Evolutionary conservation across 2,797 vertebrate genomes (phyloP), one percentile per base, ranked within the genome.

Genomic region (Myotis daubentonii): DNA sequence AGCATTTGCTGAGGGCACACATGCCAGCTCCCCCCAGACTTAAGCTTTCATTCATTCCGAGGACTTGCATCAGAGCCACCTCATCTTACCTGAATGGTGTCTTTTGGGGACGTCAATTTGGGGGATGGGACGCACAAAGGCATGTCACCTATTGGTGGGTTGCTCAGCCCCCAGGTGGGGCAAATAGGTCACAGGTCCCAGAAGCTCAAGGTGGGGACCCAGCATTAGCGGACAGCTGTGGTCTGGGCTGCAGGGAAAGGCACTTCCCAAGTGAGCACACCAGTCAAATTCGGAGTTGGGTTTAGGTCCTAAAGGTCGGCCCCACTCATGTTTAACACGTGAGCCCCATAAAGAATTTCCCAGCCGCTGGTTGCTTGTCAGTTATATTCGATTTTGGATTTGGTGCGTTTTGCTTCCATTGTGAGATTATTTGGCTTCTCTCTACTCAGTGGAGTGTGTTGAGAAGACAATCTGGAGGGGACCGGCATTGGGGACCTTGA

Each of bases 381-480:
- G 0, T 65, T 70, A 49, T n/a, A 49, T 81, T 85, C n/a, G 72
- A 53, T 38, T 66, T 91, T 79, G 38, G 36, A 70, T 51, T 47
- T 85, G 38, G 47, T 65, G 79, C 91, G n/a, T 19, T 81, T 65
- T 36, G 30, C 62, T 53, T 95, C 8, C 0, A 0, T 93, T 90
- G 70, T 84, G 68, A 95, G 80, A 47, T 79, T 81, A 22, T 75
- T 36, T 60, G 75, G 53, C 79, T 84, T 79, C 22, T 91, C 49
- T 72, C 9, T 22, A 0, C 57, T 87, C 81, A 22, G n/a, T 82
- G 89, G 53, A 49, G 11, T 33, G 20, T 71, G 8, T 80, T 60
- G 78, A 83, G 84, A 81, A 91, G 94, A 97, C 20, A 83, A 33
- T 74, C 71, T 68, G 74, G 95, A 93, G 95, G 84, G 71, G 51